Conservation (phyloP, 1,140 invertebrate genomes). For the Euwallacea similis region DNA sequence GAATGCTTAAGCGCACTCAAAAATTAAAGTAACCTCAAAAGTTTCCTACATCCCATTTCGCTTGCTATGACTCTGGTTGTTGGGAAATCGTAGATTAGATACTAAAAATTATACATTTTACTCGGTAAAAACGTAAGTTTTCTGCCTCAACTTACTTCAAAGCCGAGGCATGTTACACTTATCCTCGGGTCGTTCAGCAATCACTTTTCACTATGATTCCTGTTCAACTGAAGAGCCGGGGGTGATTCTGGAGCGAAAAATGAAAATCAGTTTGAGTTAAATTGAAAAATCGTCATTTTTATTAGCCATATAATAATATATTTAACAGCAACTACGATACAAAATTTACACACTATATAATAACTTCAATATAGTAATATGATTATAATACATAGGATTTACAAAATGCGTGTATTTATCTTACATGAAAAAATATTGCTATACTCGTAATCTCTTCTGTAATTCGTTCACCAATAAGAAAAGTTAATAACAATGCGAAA, state of each 20-base stretch:
- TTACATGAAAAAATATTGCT: conserved; percentile 56
- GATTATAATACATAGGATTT: conserved; percentile 55
- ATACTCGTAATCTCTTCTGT: conserved; percentile 51
- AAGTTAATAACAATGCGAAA: conserved; percentile 50
- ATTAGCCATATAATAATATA: conserved; percentile 55
- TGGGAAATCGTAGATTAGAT: no score
- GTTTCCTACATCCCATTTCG: no score
- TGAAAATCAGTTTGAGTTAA: conserved; percentile 37
- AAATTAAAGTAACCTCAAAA: no score
- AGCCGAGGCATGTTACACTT: no score
- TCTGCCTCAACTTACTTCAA: no score
- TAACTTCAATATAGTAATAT: conserved; percentile 53
- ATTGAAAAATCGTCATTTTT: conserved; percentile 52
- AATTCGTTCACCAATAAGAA: conserved; percentile 50
- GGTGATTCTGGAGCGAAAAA: not conserved
- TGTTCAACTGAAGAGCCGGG: not conserved
- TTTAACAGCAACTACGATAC: conserved; percentile 56
- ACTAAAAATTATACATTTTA: no score
- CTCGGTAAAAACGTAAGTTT: no score
- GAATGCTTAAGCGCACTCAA: no score
- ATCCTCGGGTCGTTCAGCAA: no score
- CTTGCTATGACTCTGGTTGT: no score
- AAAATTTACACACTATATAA: conserved; percentile 56
- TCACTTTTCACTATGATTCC: no score
- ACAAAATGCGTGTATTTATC: conserved; percentile 51